A percentile compares a stretch with the other conserved stretches of the same genome.
Conservation (phyloP, 2,797 vertebrate genomes). For the Xiphorhynchus erythropygius region DNA sequence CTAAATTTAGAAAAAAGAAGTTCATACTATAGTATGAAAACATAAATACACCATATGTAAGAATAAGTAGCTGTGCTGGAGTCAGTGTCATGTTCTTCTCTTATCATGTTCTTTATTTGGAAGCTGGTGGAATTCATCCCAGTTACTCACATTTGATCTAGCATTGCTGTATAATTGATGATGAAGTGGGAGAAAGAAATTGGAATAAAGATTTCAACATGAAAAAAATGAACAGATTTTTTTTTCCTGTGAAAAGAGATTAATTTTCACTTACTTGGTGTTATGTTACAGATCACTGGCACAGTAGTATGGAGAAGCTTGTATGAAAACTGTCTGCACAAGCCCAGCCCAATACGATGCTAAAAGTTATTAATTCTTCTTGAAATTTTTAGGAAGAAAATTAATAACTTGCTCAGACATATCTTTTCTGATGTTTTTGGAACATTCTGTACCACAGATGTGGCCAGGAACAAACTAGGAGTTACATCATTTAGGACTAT, state of each 20-base stretch:
- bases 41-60: neutral
- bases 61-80: neutral
- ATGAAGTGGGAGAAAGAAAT: neutral
- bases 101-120: neutral
- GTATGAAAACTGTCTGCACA: slow-evolving; percentile 32
- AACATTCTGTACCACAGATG: slow-evolving; percentile 24
- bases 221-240: neutral
- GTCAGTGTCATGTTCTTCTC: neutral
- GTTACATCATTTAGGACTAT: slow-evolving; percentile 16
- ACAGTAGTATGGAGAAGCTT: neutral
- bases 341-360: neutral
- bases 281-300: slow-evolving; percentile 26
- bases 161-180: neutral
- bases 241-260: neutral
- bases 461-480: neutral
- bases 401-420: slow-evolving; percentile 11
- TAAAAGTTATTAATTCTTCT: slow-evolving; percentile 35
- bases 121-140: neutral
- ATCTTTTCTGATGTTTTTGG: slow-evolving; percentile 43
- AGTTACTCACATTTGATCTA: neutral
- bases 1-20: neutral
- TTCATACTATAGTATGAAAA: neutral
- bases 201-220: neutral
- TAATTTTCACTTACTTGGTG: neutral
- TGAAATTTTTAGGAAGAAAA: slow-evolving; percentile 33